phyloP scores from a whole-genome alignment of 2,888 invertebrate genomes.

The Epirrhoe alternata region DNA sequence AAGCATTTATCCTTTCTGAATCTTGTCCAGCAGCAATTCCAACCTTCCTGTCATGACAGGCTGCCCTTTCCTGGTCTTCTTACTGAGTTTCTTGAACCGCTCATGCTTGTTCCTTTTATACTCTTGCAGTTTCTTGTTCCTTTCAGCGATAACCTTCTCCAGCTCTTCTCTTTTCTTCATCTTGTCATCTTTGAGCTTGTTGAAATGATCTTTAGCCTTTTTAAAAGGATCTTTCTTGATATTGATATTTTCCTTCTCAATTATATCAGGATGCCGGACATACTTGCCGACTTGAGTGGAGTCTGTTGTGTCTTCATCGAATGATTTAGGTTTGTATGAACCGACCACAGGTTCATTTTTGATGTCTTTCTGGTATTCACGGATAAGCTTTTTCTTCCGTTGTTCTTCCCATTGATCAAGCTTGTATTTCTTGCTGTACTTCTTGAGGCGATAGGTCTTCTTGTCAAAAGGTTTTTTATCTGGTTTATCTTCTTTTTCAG shows the following conservation, averaged over 20 bases:
- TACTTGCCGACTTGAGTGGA: conserved; percentile 63
- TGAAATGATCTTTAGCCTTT: conserved; percentile 83
- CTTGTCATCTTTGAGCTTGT: conserved; percentile 84
- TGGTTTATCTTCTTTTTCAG: conserved; percentile 38
- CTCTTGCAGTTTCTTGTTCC: conserved; percentile 86
- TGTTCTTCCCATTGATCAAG: conserved; percentile 88
- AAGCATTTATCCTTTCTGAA: conserved; percentile 76
- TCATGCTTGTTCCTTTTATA: conserved; percentile 90
- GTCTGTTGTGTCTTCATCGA: conserved; percentile 77
- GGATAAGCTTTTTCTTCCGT: conserved; percentile 84
- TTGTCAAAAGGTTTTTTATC: conserved; percentile 88
- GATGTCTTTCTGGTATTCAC: conserved; percentile 84
- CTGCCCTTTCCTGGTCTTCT: conserved; percentile 92
- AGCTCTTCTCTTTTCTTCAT: conserved; percentile 76
- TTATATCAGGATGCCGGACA: conserved; percentile 74
- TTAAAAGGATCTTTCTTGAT: conserved; percentile 71
- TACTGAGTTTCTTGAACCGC: conserved; percentile 89
- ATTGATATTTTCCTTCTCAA: conserved; percentile 57
- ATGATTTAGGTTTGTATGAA: conserved; percentile 77
- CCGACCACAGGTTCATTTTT: conserved; percentile 74
- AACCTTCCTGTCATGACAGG: conserved; percentile 94
- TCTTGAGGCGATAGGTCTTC: conserved; percentile 87
- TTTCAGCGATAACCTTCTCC: conserved; percentile 82
- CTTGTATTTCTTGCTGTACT: conserved; percentile 89
- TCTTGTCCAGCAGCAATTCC: conserved; percentile 91